Percentiles rank a stretch among this genome's conserved stretches.
phyloP scores from a whole-genome alignment of 1,140 invertebrate species.

The Mylabris phalerata region DNA sequence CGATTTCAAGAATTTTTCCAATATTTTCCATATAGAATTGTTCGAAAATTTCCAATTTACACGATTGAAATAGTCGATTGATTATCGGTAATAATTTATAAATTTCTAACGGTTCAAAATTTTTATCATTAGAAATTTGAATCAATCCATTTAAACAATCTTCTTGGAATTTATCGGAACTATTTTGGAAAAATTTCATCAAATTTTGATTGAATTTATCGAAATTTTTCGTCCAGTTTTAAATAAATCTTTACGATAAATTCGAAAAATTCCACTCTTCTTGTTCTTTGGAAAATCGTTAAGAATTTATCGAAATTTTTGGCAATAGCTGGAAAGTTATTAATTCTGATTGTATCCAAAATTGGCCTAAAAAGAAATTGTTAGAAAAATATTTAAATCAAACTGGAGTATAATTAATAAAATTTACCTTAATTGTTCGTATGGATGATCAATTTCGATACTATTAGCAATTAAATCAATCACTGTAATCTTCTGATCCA shows the following conservation, averaged over 20 bases:
- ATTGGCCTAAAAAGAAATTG: too few species aligned
- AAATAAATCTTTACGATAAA: conserved; percentile 19
- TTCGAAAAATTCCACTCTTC: conserved; percentile 14
- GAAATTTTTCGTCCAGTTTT: conserved; percentile 8
- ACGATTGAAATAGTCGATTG: conserved; percentile 19
- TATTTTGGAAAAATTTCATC: too few species aligned
- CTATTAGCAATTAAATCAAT: too few species aligned
- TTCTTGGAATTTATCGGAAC: too few species aligned
- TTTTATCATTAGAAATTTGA: neutral
- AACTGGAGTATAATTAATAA: too few species aligned
- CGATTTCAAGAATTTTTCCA: conserved; percentile 14
- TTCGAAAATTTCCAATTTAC: conserved; percentile 16
- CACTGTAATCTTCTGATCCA: too few species aligned
- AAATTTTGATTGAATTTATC: neutral
- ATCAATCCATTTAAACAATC: too few species aligned
- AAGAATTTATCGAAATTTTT: conserved; percentile 6
- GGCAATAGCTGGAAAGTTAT: neutral
- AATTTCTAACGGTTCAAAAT: neutral
- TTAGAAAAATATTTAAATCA: too few species aligned
- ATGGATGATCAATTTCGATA: too few species aligned
- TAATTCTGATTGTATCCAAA: too few species aligned
- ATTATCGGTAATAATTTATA: conserved; percentile 4
- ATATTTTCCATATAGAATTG: conserved; percentile 23
- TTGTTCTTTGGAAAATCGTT: neutral
- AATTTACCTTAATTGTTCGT: too few species aligned